Evolutionary conservation across 2,888 invertebrate species (phyloP).

Genomic region (Aplocera efformata): DNA sequence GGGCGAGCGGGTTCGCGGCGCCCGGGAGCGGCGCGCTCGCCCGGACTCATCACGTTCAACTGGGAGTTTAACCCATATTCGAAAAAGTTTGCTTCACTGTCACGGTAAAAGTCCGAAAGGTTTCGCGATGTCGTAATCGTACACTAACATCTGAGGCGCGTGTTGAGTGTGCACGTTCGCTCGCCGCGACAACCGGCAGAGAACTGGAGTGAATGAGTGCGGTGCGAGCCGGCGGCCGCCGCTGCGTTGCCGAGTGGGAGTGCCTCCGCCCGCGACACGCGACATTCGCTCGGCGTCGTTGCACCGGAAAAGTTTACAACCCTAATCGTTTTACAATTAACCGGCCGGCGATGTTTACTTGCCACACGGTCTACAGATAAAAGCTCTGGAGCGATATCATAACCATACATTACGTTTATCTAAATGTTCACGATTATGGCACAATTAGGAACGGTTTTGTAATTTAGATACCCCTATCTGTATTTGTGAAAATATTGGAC

Average conservation of each 20-base stretch:
- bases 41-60: slow-evolving; percentile 71
- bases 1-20: slow-evolving; percentile 78
- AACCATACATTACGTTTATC: background rate
- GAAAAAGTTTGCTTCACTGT: slow-evolving; percentile 66
- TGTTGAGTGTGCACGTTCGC: slow-evolving; percentile 57
- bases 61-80: slow-evolving; percentile 88
- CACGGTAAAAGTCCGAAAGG: slow-evolving; percentile 70
- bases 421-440: background rate
- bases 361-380: slow-evolving; percentile 40
- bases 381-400: slow-evolving; percentile 14
- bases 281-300: slow-evolving; percentile 50
- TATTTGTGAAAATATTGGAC: no score
- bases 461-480: background rate
- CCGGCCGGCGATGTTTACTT: slow-evolving; percentile 65
- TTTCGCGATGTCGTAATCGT: slow-evolving; percentile 76
- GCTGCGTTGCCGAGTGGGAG: slow-evolving; percentile 60
- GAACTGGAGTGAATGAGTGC: slow-evolving; percentile 75
- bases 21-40: slow-evolving; percentile 77
- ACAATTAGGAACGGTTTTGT: slow-evolving; percentile 5
- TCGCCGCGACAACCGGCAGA: slow-evolving; percentile 70
- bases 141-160: slow-evolving; percentile 73
- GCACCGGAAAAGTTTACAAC: slow-evolving; percentile 75
- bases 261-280: slow-evolving; percentile 62
- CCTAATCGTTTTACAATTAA: slow-evolving; percentile 74
- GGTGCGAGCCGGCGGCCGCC: slow-evolving; percentile 55